Percentiles rank a stretch among this genome's conserved stretches.
phyloP scores from a whole-genome alignment of 2,888 invertebrate species.

The Onchidella celtica region DNA sequence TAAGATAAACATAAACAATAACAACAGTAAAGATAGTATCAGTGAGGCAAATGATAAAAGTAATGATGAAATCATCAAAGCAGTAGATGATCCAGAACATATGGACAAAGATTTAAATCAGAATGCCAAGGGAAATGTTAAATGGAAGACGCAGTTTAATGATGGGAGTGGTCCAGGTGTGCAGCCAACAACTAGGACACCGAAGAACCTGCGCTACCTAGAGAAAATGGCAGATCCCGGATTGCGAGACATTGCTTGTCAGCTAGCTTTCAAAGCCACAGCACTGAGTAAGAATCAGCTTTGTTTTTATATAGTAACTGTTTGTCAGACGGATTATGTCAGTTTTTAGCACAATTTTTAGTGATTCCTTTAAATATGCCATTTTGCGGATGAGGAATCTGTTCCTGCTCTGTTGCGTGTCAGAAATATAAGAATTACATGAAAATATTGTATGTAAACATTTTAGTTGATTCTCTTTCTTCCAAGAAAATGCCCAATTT shows the following conservation, averaged over 20 bases:
- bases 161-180: not conserved
- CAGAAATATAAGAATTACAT: too few relatives aligned
- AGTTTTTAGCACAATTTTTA: too few relatives aligned
- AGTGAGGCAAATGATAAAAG: not conserved
- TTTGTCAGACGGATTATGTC: too few relatives aligned
- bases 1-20: not conserved
- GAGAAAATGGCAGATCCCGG: slow-evolving; percentile 43
- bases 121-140: slow-evolving; percentile 33
- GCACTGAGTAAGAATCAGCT: slow-evolving; percentile 38
- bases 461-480: too few relatives aligned
- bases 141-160: too few relatives aligned
- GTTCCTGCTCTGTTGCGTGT: too few relatives aligned
- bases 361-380: too few relatives aligned
- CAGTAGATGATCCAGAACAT: not conserved
- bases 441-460: too few relatives aligned
- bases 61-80: not conserved
- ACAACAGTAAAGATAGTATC: not conserved
- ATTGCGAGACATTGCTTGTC: slow-evolving; percentile 38
- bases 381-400: too few relatives aligned
- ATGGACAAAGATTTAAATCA: slow-evolving; percentile 28
- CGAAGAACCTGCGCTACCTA: slow-evolving; percentile 25
- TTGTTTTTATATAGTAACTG: too few relatives aligned
- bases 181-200: not conserved
- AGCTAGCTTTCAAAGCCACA: slow-evolving; percentile 39
- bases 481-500: too few relatives aligned